These are phyloP conservation scores for Zaprionus bogoriensis DNA, from an alignment of 2,888 invertebrate genomes.

Conservation along the genomic window DNA sequence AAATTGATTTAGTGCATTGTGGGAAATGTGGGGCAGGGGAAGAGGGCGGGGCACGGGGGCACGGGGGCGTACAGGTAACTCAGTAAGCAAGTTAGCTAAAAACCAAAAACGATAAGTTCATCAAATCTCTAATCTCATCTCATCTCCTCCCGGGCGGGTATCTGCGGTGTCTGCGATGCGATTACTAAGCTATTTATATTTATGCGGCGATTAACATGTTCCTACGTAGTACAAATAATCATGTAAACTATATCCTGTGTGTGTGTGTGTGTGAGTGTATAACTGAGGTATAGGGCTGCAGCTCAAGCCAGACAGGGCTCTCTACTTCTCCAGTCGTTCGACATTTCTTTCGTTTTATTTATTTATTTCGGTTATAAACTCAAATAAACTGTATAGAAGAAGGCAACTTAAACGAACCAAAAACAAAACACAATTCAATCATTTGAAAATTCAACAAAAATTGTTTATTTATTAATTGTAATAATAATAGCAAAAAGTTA, in stretches of 20 bases:
- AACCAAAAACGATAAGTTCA: constrained; percentile 34
- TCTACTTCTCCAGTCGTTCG: neutral
- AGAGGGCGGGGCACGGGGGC: constrained; percentile 7
- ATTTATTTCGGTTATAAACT: constrained; percentile 36
- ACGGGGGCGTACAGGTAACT: constrained; percentile 62
- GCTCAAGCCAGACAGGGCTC: constrained; percentile 21
- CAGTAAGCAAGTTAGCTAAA: constrained; percentile 69
- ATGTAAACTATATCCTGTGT: constrained; percentile 23
- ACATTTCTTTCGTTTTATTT: neutral
- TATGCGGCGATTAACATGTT: constrained; percentile 74
- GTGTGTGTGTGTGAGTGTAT: constrained; percentile 40
- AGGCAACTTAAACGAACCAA: constrained; percentile 39
- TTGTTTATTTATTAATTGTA: constrained; percentile 72
- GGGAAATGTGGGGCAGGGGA: neutral
- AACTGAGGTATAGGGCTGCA: constrained; percentile 54
- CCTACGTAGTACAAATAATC: constrained; percentile 63
- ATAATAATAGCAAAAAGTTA: constrained; percentile 73
- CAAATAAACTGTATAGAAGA: constrained; percentile 31
- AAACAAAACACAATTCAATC: constrained; percentile 79
- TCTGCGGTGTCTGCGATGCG: constrained; percentile 6
- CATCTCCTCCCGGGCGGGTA: neutral
- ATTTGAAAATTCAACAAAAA: constrained; percentile 83
- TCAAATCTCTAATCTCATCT: neutral
- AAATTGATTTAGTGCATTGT: constrained; percentile 72
- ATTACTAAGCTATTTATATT: constrained; percentile 57